A percentile compares a stretch with the other conserved stretches of the same genome.
Evolutionary conservation across 2,888 invertebrate genomes (phyloP).

Genomic region (Sesia apiformis): DNA sequence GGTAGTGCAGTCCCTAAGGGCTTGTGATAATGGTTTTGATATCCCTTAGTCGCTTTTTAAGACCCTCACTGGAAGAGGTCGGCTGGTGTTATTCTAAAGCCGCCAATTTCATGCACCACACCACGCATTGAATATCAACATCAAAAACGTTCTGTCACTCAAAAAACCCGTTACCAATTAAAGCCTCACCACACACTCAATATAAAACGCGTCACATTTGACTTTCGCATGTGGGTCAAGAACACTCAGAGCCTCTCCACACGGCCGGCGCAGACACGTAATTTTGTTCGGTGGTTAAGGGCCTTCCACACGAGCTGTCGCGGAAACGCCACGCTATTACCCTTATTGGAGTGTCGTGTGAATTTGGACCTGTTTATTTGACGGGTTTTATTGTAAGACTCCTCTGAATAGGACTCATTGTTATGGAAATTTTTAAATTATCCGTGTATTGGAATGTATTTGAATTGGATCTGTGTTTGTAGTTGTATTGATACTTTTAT

Average conservation of each 20-base stretch:
- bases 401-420: neutral
- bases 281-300: slow-evolving; percentile 26
- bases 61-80: no score
- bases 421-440: neutral
- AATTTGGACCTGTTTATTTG: neutral
- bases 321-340: neutral
- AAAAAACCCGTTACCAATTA: no score
- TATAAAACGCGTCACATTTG: slow-evolving; percentile 1
- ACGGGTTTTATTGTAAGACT: neutral
- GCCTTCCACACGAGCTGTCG: neutral
- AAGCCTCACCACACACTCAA: neutral
- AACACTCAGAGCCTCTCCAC: slow-evolving; percentile 12
- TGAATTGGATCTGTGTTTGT: no score
- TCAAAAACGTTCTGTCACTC: no score
- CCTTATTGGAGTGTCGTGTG: neutral
- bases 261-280: slow-evolving; percentile 22
- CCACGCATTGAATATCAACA: no score
- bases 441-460: neutral
- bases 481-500: no score
- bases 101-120: no score
- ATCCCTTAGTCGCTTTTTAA: no score
- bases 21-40: no score
- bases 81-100: no score
- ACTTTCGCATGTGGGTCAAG: slow-evolving; percentile 1
- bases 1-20: no score